Conservation (phyloP, 2,888 invertebrate species). For the Drosophila suboccidentalis region DNA sequence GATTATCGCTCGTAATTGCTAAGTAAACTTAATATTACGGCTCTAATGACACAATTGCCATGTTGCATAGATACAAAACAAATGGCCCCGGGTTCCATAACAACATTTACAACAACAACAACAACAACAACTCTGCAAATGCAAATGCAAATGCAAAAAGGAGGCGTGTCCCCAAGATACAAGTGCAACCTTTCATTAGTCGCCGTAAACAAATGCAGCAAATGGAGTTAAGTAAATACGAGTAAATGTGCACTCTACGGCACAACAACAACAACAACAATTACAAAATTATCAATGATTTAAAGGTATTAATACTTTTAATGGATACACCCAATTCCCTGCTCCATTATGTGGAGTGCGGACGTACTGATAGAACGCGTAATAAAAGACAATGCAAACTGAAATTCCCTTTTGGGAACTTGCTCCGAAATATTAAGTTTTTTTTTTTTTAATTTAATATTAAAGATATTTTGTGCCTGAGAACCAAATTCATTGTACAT, state of each 20-base stretch:
- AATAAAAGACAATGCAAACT: conserved; percentile 9
- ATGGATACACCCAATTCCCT: conserved; percentile 37
- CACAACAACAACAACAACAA: conserved; percentile 43
- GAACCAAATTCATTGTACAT: neutral
- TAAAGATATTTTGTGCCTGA: neutral
- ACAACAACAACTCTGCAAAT: conserved; percentile 16
- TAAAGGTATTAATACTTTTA: conserved; percentile 43
- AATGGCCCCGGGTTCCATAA: conserved; percentile 35
- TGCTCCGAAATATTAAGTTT: neutral
- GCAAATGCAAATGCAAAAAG: conserved; percentile 14
- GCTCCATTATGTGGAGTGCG: conserved; percentile 10
- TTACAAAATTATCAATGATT: conserved; percentile 59
- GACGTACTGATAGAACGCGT: conserved; percentile 5
- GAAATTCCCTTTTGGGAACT: conserved; percentile 6
- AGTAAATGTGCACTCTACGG: conserved; percentile 35
- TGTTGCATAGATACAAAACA: conserved; percentile 43
- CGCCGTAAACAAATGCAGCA: conserved; percentile 46
- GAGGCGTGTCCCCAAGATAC: conserved; percentile 45
- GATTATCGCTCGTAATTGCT: conserved; percentile 35
- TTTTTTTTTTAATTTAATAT: neutral
- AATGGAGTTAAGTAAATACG: conserved; percentile 38
- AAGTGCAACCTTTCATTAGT: conserved; percentile 54
- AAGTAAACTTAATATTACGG: conserved; percentile 16
- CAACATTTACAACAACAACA: conserved; percentile 29
- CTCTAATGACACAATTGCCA: conserved; percentile 55